Percentiles rank a stretch among this genome's conserved stretches.
phyloP scores from a whole-genome alignment of 1,140 invertebrate species.

The Drosophila seguyi region DNA sequence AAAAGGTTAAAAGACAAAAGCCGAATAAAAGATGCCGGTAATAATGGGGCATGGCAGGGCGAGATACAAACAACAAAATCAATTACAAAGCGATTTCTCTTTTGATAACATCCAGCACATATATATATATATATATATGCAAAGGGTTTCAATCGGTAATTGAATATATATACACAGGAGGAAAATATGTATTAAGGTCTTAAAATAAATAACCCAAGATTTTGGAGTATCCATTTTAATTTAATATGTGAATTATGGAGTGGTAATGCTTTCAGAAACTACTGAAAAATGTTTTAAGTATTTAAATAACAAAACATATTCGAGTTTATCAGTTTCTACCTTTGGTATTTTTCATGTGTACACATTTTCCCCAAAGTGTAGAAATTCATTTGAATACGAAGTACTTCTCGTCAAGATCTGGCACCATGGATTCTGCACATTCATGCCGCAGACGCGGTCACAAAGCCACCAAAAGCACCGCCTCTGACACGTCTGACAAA shows the following conservation, averaged over 20 bases:
- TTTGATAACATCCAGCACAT: slow-evolving; percentile 66
- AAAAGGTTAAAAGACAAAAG: slow-evolving; percentile 47
- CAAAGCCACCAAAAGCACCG: slow-evolving; percentile 77
- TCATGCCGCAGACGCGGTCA: slow-evolving; percentile 71
- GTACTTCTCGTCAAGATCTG: slow-evolving; percentile 49
- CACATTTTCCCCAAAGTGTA: slow-evolving; percentile 1
- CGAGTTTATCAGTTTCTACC: not conserved
- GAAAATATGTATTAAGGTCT: not conserved
- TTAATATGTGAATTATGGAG: not conserved
- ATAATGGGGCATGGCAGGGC: slow-evolving; percentile 49
- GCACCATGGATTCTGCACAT: slow-evolving; percentile 71
- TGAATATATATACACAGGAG: slow-evolving; percentile 53
- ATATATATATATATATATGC: slow-evolving; percentile 23
- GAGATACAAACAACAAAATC: slow-evolving; percentile 61
- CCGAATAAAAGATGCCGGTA: slow-evolving; percentile 46
- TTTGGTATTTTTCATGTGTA: not conserved
- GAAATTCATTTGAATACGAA: slow-evolving; percentile 26
- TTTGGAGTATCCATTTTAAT: not conserved
- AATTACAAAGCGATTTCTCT: slow-evolving; percentile 79
- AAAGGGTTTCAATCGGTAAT: slow-evolving; percentile 61
- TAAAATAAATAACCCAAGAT: not conserved
- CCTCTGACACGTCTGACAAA: slow-evolving; percentile 78
- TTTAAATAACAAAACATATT: not conserved
- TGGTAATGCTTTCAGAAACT: not conserved
- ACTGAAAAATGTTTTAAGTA: not conserved